A percentile compares a stretch with the other conserved stretches of the same genome.
Conservation (phyloP, 2,113 vertebrate species). For the Setophaga coronata region DNA sequence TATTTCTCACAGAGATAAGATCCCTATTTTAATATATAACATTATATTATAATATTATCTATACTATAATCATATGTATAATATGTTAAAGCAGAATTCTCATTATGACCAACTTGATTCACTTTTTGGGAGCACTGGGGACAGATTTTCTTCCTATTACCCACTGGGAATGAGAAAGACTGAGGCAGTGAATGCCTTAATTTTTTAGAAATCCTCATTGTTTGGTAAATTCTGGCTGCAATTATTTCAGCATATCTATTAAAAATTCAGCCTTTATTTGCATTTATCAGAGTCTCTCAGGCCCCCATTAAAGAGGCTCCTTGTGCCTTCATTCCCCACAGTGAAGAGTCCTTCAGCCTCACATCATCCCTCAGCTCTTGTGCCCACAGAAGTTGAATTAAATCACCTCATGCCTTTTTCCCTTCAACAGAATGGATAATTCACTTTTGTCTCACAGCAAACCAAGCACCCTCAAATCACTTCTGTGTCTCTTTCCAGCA, state of each 20-base stretch:
- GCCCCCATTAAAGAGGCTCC: not conserved
- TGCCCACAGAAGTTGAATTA: not conserved
- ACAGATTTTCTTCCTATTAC: not conserved
- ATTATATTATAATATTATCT: no score
- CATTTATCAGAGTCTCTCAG: not conserved
- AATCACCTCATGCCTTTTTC: not conserved
- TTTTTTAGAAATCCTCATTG: not conserved
- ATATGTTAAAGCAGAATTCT: not conserved
- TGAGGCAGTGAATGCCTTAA: not conserved
- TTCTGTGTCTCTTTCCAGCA: not conserved
- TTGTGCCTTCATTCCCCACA: not conserved
- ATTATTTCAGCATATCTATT: not conserved
- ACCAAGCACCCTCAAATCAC: not conserved
- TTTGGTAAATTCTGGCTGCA: fast-evolving
- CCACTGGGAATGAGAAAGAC: not conserved
- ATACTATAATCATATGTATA: no score
- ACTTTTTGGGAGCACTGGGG: not conserved
- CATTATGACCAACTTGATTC: not conserved
- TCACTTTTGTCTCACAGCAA: not conserved
- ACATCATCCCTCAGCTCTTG: not conserved
- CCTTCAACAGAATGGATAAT: not conserved
- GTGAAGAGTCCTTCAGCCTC: not conserved
- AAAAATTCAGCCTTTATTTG: not conserved
- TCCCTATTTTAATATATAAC: no score
- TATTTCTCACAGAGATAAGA: no score